Evolutionary conservation across 2,113 vertebrate genomes (phyloP).

Genomic region (Psephotus haematonotus): DNA sequence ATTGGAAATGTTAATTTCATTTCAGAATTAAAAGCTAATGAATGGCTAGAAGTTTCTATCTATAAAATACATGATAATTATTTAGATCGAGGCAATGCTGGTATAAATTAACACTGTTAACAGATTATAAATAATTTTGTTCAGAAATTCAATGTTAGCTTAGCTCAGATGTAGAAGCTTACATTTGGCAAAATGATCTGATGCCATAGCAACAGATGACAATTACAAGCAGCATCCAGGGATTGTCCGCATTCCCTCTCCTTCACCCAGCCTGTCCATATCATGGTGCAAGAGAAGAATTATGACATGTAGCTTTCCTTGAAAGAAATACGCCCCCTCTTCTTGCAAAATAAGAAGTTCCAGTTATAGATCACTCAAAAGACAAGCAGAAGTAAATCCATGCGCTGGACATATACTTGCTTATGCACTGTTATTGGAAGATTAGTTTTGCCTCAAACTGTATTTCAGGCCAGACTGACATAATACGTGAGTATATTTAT

Average conservation of each 20-base stretch:
- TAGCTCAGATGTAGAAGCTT: background rate
- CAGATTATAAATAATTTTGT: background rate
- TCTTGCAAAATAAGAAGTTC: background rate
- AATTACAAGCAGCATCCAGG: background rate
- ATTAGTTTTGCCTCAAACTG: background rate
- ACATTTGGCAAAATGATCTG: background rate
- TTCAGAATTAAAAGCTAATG: conserved; percentile 15
- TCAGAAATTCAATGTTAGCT: background rate
- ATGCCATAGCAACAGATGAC: conserved; percentile 19
- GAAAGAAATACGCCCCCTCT: background rate
- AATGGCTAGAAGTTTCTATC: background rate
- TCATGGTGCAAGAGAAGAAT: background rate
- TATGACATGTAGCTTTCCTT: background rate
- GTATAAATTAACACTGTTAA: background rate
- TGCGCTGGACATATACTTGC: background rate
- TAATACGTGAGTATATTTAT: background rate
- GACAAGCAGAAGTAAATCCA: background rate
- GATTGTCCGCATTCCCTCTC: background rate
- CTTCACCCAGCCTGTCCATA: background rate
- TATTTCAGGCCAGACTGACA: background rate
- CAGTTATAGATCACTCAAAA: background rate
- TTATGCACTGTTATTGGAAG: background rate
- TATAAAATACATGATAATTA: background rate
- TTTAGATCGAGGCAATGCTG: background rate
- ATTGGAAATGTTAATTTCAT: background rate